Conservation (phyloP, 2,797 vertebrate genomes). For the Poliocrania exsul region DNA sequence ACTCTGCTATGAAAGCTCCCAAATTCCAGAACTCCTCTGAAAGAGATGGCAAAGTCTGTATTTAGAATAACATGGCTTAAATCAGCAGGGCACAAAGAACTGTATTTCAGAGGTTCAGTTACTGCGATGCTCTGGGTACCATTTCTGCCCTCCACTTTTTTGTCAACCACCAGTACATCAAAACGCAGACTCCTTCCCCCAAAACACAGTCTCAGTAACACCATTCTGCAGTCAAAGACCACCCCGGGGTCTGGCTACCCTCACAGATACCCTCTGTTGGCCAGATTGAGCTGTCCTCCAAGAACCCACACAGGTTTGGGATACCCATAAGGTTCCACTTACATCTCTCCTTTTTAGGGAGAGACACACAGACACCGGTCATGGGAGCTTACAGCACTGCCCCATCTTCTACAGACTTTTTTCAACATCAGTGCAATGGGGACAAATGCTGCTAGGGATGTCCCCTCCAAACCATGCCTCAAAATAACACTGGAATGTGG, state of each 20-base stretch:
- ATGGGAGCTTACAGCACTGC: rapidly evolving
- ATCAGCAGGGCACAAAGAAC: not conserved
- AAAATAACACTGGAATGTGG: constrained; percentile 2
- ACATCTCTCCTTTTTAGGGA: not conserved
- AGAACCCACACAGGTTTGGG: not conserved
- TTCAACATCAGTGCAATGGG: not conserved
- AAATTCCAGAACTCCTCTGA: not conserved
- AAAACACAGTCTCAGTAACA: not conserved
- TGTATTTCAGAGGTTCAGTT: not conserved
- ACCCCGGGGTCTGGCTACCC: too few species aligned
- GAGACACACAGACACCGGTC: rapidly evolving
- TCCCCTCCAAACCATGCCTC: not conserved
- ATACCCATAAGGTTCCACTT: not conserved
- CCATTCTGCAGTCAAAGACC: not conserved
- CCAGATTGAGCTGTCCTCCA: not conserved
- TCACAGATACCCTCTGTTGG: not conserved
- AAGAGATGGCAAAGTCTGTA: not conserved
- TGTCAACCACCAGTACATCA: rapidly evolving
- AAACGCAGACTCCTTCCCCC: not conserved
- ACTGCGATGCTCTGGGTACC: not conserved
- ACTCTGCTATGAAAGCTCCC: not conserved
- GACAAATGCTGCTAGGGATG: not conserved
- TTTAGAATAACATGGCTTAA: not conserved
- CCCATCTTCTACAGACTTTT: not conserved
- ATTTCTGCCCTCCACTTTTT: not conserved